Base-by-base conservation (phyloP, 2,888 invertebrate genomes). In the Siphlonurus alternatus region DNA sequence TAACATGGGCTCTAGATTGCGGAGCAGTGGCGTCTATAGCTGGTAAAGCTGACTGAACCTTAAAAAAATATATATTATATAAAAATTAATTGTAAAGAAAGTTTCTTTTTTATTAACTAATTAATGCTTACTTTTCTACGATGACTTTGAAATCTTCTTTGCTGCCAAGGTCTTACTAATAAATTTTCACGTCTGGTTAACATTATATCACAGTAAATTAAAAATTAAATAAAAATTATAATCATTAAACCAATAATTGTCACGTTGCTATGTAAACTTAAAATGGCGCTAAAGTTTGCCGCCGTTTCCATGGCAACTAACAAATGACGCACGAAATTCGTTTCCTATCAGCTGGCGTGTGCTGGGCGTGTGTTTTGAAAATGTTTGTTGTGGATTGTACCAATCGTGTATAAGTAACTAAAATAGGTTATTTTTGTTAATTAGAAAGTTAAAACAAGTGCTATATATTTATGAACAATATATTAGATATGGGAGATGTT, bases 161-260 rank as follows among this genome's bases (percentile, higher is more conserved):
- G 80, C 71, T 86, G 82, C 85, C 87, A 88, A 0, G 88, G 88
- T 68, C 83, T 80, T 64, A 83, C 78, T 63, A 87, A 76, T 63
- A 88, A 76, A 73, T 87, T 86, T 71, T 88, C 87, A 69, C 85
- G 78, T 66, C 84, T 79, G 5, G 87, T 85, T 71, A 88, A 77
- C 88, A 88, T 85, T 59, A n/a, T 15, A 51, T 15, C 53, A n/a
- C n/a, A n/a, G n/a, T n/a, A n/a, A n/a, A n/a, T n/a, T n/a, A n/a
- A n/a, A n/a, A n/a, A n/a, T n/a, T n/a, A n/a, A n/a, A n/a, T n/a
- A 51, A 15, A 51, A 15, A 15, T 51, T 51, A 51, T 51, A 51
- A 51, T 51, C n/a, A 10, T 51, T 51, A 51, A 51, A n/a, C n/a
- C 53, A n/a, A 10, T 15, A n/a, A 51, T n/a, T 51, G 53, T 10